A percentile compares a stretch with the other conserved stretches of the same genome.
Evolutionary conservation across 2,797 vertebrate species (phyloP).

Genomic region (Eleutherodactylus coqui): DNA sequence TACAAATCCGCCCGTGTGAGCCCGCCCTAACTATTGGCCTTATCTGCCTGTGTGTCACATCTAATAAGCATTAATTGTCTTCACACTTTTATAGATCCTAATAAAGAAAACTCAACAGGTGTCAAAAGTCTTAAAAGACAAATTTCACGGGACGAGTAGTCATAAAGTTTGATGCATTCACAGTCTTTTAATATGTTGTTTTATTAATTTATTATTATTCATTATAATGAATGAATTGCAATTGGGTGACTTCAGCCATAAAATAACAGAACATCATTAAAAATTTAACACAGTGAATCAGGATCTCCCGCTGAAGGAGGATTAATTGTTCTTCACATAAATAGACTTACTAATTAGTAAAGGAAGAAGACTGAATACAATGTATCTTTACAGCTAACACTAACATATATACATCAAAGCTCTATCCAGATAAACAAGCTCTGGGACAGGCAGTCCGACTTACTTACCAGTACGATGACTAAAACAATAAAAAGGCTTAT

Average conservation of each 20-base stretch:
- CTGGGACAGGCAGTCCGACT: not conserved
- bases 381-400: not conserved
- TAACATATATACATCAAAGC: not conserved
- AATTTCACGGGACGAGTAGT: not conserved
- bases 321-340: slow-evolving; percentile 41
- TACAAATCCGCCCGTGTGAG: no score
- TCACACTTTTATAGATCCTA: not conserved
- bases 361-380: not conserved
- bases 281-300: slow-evolving; percentile 32
- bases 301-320: not conserved
- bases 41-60: not conserved
- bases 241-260: slow-evolving; percentile 16
- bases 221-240: slow-evolving; percentile 1
- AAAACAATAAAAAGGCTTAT: no score
- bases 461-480: no score
- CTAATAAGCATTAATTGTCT: not conserved
- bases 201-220: slow-evolving; percentile 26
- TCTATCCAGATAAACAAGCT: not conserved
- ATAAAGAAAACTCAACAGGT: slow-evolving; percentile 16
- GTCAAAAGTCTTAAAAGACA: not conserved
- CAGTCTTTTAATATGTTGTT: not conserved
- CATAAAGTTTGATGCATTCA: slow-evolving; percentile 1
- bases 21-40: no score
- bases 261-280: slow-evolving; percentile 31
- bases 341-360: slow-evolving; percentile 37